phyloP scores from a whole-genome alignment of 37 sponge, comb jelly and placozoan genomes.

The Ianthella basta region DNA sequence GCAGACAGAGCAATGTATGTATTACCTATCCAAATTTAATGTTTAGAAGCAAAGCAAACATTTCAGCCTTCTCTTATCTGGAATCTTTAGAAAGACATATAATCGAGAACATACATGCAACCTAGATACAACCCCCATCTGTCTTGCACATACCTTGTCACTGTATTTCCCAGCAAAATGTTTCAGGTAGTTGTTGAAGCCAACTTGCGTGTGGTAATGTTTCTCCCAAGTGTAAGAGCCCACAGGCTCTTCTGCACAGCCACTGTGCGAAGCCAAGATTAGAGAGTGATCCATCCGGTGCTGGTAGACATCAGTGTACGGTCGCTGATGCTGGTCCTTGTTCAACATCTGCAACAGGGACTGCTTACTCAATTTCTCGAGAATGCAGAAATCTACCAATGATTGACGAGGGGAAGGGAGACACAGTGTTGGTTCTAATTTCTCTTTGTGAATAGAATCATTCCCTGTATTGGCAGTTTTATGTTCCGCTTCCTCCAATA shows the following conservation, averaged over 20 bases:
- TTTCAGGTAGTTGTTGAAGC: conserved; percentile 75
- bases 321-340: conserved; percentile 28
- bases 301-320: conserved; percentile 58
- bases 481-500: not conserved
- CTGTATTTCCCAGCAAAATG: conserved; percentile 48
- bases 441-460: not conserved
- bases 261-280: conserved; percentile 57
- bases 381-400: conserved; percentile 26
- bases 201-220: conserved; percentile 66
- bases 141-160: conserved; percentile 7
- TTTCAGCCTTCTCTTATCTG: no score
- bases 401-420: not conserved
- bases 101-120: not conserved
- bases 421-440: not conserved
- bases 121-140: no score
- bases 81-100: not conserved
- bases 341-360: conserved; percentile 49
- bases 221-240: conserved; percentile 44
- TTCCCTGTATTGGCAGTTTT: not conserved
- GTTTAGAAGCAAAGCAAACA: no score
- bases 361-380: conserved; percentile 31
- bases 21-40: no score
- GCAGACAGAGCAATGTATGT: no score
- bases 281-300: conserved; percentile 51
- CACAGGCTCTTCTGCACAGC: conserved; percentile 41